A percentile compares a stretch with the other conserved stretches of the same genome.
phyloP scores from a whole-genome alignment of 2,113 vertebrate genomes.

The Telmatochromis sp. region DNA sequence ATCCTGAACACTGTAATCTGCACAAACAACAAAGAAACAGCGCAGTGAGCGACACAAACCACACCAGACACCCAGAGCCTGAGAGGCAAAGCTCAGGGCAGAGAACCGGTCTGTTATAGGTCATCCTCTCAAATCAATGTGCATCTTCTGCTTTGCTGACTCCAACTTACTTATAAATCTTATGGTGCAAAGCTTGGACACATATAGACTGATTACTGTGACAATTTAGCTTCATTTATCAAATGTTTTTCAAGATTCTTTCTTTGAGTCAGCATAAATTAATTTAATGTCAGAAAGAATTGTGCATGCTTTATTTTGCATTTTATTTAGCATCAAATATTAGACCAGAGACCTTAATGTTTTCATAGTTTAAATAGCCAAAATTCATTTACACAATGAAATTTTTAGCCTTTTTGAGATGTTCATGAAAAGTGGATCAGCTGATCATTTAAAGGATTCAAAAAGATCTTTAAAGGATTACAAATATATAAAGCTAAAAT shows the following conservation, averaged over 20 bases:
- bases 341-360: rapidly evolving
- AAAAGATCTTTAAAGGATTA: neutral
- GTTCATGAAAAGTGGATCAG: neutral
- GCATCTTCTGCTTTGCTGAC: neutral
- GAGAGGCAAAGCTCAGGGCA: neutral
- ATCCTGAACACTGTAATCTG: conserved; percentile 87
- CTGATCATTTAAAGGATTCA: neutral
- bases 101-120: rapidly evolving
- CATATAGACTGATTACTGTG: rapidly evolving
- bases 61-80: rapidly evolving
- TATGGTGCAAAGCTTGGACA: neutral
- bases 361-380: neutral
- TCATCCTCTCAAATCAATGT: neutral
- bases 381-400: rapidly evolving
- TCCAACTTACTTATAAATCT: neutral
- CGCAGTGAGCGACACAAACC: conserved; percentile 37
- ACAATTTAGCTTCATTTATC: neutral
- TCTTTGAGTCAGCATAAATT: neutral
- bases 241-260: neutral
- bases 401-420: neutral
- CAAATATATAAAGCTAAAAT: neutral
- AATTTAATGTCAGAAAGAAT: neutral
- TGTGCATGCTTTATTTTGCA: neutral
- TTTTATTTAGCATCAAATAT: neutral
- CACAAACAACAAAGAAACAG: neutral